A percentile compares a stretch with the other conserved stretches of the same genome.
Conservation (phyloP, 2,888 invertebrate genomes). For the Nysson spinosus region DNA sequence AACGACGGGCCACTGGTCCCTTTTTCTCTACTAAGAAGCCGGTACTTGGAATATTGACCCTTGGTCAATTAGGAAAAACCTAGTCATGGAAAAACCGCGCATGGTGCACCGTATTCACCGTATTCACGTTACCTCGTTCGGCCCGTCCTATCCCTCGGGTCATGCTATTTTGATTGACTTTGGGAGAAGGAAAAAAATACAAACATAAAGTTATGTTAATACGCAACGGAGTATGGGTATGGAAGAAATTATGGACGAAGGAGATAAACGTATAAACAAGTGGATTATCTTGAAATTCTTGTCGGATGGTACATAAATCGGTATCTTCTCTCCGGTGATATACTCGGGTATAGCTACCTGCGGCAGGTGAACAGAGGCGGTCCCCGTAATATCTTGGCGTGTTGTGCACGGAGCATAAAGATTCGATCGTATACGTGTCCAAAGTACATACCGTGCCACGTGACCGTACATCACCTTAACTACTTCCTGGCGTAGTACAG, state of each 20-base stretch:
- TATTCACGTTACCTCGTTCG: too few relatives aligned
- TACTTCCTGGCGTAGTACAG: slow-evolving; percentile 58
- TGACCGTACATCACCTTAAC: slow-evolving; percentile 66
- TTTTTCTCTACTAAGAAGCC: not conserved
- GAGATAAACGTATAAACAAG: not conserved
- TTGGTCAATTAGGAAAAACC: too few relatives aligned
- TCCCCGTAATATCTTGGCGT: slow-evolving; percentile 13
- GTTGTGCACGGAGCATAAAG: slow-evolving; percentile 53
- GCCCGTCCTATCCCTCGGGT: too few relatives aligned
- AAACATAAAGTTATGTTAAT: not conserved
- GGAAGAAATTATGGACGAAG: too few relatives aligned
- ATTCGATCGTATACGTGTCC: slow-evolving; percentile 54
- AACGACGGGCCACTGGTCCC: slow-evolving; percentile 27
- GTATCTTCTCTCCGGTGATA: not conserved
- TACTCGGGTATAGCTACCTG: slow-evolving; percentile 3
- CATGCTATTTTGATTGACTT: too few relatives aligned
- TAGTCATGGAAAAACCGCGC: too few relatives aligned
- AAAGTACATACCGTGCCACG: slow-evolving; percentile 60
- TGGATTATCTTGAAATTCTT: slow-evolving; percentile 8
- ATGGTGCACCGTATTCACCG: too few relatives aligned
- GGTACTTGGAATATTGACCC: too few relatives aligned
- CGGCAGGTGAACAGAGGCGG: slow-evolving; percentile 31
- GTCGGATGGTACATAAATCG: not conserved
- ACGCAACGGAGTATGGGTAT: not conserved
- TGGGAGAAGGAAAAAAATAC: not conserved